These are phyloP conservation scores for Ptyas mucosa DNA, from an alignment of 2,113 vertebrate species.

Conservation along the genomic window DNA sequence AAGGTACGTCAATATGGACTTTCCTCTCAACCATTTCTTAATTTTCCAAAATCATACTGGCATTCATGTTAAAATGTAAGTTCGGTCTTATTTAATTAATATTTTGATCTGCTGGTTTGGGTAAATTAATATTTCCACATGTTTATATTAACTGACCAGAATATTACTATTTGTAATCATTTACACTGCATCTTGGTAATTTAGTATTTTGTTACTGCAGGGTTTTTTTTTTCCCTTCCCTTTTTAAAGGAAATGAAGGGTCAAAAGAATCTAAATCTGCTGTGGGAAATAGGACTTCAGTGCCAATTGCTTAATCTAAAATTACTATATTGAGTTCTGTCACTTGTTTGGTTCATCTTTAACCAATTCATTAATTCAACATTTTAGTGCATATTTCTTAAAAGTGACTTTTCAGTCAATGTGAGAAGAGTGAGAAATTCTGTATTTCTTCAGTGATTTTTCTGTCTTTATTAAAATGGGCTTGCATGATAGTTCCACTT, in stretches of 20 bases:
- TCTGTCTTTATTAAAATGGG: not conserved
- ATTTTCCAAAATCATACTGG: not conserved
- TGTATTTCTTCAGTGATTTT: not conserved
- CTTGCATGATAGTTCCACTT: not conserved
- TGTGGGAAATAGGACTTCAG: not conserved
- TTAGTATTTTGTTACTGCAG: not conserved
- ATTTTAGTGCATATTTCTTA: not conserved
- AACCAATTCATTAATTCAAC: not conserved
- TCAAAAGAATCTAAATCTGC: not conserved
- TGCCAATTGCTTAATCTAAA: not conserved
- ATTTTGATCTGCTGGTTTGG: not conserved
- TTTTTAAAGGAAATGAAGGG: not conserved
- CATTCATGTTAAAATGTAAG: not conserved
- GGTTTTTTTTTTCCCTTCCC: not conserved
- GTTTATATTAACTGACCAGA: not conserved
- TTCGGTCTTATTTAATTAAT: not conserved
- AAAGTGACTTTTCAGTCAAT: not conserved
- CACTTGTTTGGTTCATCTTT: not conserved
- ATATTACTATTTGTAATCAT: not conserved
- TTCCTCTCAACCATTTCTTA: not conserved
- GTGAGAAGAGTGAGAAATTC: not conserved
- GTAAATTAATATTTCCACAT: not conserved
- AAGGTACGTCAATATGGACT: not conserved
- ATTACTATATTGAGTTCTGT: not conserved
- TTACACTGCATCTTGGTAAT: not conserved